These are phyloP conservation scores for Drosophila kambysellisi DNA, from an alignment of 2,888 invertebrate genomes.

Conservation along the genomic window DNA sequence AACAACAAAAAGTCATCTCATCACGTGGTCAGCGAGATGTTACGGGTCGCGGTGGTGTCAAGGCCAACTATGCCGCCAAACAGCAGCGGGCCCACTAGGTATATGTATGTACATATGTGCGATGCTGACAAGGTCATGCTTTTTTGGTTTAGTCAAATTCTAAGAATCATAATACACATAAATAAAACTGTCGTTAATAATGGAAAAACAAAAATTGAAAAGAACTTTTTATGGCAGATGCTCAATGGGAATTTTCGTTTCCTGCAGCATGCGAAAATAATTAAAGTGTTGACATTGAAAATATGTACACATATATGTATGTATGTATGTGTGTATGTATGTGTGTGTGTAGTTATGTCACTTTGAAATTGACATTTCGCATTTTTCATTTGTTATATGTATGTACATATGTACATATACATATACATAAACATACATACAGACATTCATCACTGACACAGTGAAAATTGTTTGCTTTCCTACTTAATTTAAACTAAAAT, in stretches of 20 bases:
- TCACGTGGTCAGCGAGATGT: constrained; percentile 91
- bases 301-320: not conserved
- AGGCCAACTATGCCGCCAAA: constrained; percentile 44
- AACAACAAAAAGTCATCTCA: constrained; percentile 84
- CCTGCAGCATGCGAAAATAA: constrained; percentile 38
- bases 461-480: not conserved
- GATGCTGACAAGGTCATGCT: constrained; percentile 92
- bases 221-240: constrained; percentile 20
- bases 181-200: constrained; percentile 40
- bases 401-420: not conserved
- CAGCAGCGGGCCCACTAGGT: constrained; percentile 87
- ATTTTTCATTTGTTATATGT: not conserved
- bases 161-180: constrained; percentile 23
- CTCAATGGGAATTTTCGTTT: constrained; percentile 8
- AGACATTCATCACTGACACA: not conserved
- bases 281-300: constrained; percentile 59
- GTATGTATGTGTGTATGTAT: not conserved
- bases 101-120: constrained; percentile 87
- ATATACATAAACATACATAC: not conserved
- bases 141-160: not conserved
- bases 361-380: constrained; percentile 1
- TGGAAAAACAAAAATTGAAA: constrained; percentile 15
- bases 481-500: not conserved
- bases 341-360: not conserved
- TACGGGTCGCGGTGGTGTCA: constrained; percentile 36